Evolutionary conservation across 2,888 invertebrate species (phyloP), one percentile per base, ranked within the genome.

Genomic region (Zygothrica quintamaculata): DNA sequence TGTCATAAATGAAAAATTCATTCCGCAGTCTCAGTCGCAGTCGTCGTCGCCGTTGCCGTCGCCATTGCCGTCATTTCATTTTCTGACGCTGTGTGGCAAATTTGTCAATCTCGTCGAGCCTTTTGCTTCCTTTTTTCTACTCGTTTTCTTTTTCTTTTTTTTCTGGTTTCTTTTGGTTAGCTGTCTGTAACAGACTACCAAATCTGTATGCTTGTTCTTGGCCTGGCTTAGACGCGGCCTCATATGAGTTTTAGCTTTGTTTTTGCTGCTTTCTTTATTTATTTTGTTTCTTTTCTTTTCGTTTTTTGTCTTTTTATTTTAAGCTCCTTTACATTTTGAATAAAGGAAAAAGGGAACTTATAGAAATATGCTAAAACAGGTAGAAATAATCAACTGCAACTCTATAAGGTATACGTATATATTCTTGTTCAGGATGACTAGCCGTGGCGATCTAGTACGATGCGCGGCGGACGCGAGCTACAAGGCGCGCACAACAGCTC

Each of bases 1-100:
- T 86, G 82, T 86, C 82, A 84, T 84, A 84, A 84, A 86, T 86
- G 84, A 84, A 86, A 84, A 78, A 84, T 86, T 80, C 69, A 66
- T 66, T 50, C 56, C 44, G 46, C 59, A 67, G 62, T 46, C 50
- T 47, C 22, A 36, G 53, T 34, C 42, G 29, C 61, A 53, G 53
- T 22, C 18, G n/a, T n/a, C 37, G 62, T 7, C 12, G 22, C 26
- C 36, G 48, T 8, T 36, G 48, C 22, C 48, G 51, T 18, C 52
- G 37, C 8, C 9, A 31, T 47, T 25, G 39, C 44, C 47, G 36
- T 56, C 64, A 73, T 78, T 84, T 84, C 74, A 82, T 71, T 77
- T 76, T 62, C 61, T 62, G 64, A 37, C 59, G 39, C 44, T 65
- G 53, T 29, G 29, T 67, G 65, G 71, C 80, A 82, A 82, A 82